Evolutionary conservation across 2,113 vertebrate species (phyloP).

Genomic region (Aphelocoma coerulescens): DNA sequence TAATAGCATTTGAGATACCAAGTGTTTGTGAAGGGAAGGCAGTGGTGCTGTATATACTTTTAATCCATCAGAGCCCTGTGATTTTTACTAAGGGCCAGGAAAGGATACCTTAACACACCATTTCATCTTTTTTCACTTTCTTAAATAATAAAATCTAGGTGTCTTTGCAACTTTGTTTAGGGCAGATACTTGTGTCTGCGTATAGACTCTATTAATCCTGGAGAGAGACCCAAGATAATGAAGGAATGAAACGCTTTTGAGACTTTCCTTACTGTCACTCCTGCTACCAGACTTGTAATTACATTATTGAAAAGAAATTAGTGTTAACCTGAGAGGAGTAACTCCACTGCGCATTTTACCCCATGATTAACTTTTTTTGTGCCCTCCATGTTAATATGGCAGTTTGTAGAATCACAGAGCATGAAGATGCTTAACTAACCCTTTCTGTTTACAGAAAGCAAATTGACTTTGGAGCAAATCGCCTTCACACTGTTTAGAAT

Average conservation of each 20-base stretch:
- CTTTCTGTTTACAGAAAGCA: slow-evolving; percentile 70
- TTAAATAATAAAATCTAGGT: slow-evolving; percentile 43
- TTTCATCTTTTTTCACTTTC: background rate
- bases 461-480: slow-evolving; percentile 73
- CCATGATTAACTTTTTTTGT: slow-evolving; percentile 66
- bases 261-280: slow-evolving; percentile 49
- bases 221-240: slow-evolving; percentile 1
- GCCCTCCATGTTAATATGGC: slow-evolving; percentile 49
- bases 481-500: slow-evolving; percentile 62
- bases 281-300: slow-evolving; percentile 58
- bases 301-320: slow-evolving; percentile 59
- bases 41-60: background rate
- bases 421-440: slow-evolving; percentile 53
- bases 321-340: slow-evolving; percentile 49
- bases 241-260: slow-evolving; percentile 55
- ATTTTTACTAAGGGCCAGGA: background rate
- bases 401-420: slow-evolving; percentile 58
- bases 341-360: slow-evolving; percentile 40
- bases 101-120: background rate
- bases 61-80: background rate
- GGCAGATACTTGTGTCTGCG: background rate
- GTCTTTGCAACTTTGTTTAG: slow-evolving; percentile 11
- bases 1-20: background rate
- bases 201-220: slow-evolving; percentile 38
- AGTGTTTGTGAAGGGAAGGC: background rate